These are phyloP conservation scores for Aselliscus stoliczkanus DNA, from an alignment of 2,797 vertebrate species.

Conservation along the genomic window DNA sequence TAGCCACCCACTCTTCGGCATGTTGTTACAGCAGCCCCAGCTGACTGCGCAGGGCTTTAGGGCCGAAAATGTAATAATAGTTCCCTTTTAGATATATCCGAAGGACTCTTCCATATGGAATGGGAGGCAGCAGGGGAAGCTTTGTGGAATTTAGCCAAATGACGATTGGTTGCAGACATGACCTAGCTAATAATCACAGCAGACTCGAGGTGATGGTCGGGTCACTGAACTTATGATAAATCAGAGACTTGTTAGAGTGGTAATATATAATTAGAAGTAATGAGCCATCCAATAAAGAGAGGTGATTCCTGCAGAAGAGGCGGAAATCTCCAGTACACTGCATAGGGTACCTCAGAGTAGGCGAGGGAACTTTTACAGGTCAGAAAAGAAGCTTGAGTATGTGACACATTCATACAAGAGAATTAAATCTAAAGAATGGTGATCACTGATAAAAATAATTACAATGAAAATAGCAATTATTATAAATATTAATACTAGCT, in stretches of 20 bases:
- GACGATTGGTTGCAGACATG: background rate
- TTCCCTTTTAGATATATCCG: background rate
- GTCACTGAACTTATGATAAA: background rate
- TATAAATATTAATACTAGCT: background rate
- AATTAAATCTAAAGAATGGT: background rate
- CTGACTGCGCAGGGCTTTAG: background rate
- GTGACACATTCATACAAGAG: background rate
- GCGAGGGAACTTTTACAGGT: background rate
- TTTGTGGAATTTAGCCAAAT: background rate
- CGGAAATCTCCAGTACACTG: too few relatives aligned
- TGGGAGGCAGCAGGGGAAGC: background rate
- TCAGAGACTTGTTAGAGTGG: background rate
- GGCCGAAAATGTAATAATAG: background rate
- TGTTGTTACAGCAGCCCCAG: background rate
- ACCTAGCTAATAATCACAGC: background rate
- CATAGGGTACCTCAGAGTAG: rapidly evolving
- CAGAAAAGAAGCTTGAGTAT: background rate
- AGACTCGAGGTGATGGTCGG: background rate
- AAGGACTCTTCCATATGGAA: background rate
- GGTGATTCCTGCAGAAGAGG: background rate
- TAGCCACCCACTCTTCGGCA: background rate
- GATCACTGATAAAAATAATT: background rate
- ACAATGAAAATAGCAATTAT: background rate
- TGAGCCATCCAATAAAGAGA: background rate
- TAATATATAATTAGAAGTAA: background rate